Evolutionary conservation across 2,888 invertebrate species (phyloP).

Genomic region (Andrena fulva): DNA sequence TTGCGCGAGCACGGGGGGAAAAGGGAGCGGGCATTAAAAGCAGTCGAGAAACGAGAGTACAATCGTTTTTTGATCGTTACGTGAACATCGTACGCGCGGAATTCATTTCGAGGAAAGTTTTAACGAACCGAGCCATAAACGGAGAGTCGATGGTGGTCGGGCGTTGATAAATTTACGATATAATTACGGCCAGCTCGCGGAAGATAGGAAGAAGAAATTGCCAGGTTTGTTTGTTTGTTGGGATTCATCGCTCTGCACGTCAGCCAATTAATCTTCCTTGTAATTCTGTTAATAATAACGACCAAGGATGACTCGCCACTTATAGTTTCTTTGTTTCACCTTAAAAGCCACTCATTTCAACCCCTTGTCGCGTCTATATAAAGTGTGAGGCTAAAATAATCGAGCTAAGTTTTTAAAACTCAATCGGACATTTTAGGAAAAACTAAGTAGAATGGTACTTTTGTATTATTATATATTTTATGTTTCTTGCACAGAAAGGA

Average conservation of each 20-base stretch:
- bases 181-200: conserved; percentile 30
- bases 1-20: neutral
- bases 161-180: conserved; percentile 40
- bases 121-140: conserved; percentile 49
- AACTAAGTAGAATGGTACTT: too few relatives aligned
- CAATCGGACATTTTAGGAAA: too few relatives aligned
- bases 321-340: too few relatives aligned
- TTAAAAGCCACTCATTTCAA: too few relatives aligned
- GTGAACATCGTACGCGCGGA: conserved; percentile 34
- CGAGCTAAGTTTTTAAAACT: too few relatives aligned
- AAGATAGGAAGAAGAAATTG: conserved; percentile 20
- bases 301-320: too few relatives aligned
- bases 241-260: neutral
- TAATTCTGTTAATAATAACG: neutral
- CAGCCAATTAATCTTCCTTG: neutral
- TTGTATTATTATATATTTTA: too few relatives aligned
- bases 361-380: too few relatives aligned
- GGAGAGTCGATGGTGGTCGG: conserved; percentile 3
- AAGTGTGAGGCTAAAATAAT: too few relatives aligned
- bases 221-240: neutral
- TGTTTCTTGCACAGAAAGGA: too few relatives aligned
- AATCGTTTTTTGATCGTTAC: conserved; percentile 42
- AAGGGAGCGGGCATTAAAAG: conserved; percentile 5
- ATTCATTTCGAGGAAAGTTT: conserved; percentile 45
- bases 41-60: conserved; percentile 23